phyloP scores from a whole-genome alignment of 2,888 invertebrate species.

The Eristalis tenax region DNA sequence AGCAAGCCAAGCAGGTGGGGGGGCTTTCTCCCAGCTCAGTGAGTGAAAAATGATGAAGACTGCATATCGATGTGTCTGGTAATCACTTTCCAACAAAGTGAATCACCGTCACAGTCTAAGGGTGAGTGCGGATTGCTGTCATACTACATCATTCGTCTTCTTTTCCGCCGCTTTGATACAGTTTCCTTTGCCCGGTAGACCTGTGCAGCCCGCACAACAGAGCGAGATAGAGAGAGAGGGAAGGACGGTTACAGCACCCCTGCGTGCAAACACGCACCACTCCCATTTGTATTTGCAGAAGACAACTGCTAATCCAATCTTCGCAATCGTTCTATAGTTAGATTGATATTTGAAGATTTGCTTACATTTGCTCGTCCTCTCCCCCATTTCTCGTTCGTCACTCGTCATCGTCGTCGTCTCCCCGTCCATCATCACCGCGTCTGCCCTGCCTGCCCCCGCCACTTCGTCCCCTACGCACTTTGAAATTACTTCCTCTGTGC shows the following conservation, averaged over 20 bases:
- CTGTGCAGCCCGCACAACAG: background rate
- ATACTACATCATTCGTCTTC: slow-evolving; percentile 43
- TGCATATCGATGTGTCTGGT: slow-evolving; percentile 59
- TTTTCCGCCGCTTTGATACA: slow-evolving; percentile 19
- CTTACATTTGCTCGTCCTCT: slow-evolving; percentile 13
- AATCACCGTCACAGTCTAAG: slow-evolving; percentile 47
- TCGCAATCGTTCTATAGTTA: slow-evolving; percentile 62
- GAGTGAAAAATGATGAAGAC: slow-evolving; percentile 62
- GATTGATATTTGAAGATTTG: slow-evolving; percentile 60
- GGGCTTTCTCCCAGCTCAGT: slow-evolving; percentile 37
- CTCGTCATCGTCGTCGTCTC: background rate
- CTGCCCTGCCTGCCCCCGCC: too few species aligned
- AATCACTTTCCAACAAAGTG: slow-evolving; percentile 65
- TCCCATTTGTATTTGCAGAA: slow-evolving; percentile 33
- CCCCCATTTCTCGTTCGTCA: background rate
- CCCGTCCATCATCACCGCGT: too few species aligned
- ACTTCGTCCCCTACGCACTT: slow-evolving; percentile 45
- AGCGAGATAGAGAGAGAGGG: background rate
- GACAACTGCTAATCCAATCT: slow-evolving; percentile 64
- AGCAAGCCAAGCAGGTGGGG: slow-evolving; percentile 7
- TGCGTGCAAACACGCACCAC: slow-evolving; percentile 50
- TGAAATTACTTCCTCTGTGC: slow-evolving; percentile 42
- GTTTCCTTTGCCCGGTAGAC: background rate
- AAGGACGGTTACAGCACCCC: background rate
- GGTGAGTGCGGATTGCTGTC: slow-evolving; percentile 34